A percentile compares a stretch with the other conserved stretches of the same genome.
phyloP scores from a whole-genome alignment of 1,140 invertebrate genomes.

The Macrobrachium rosenbergii region DNA sequence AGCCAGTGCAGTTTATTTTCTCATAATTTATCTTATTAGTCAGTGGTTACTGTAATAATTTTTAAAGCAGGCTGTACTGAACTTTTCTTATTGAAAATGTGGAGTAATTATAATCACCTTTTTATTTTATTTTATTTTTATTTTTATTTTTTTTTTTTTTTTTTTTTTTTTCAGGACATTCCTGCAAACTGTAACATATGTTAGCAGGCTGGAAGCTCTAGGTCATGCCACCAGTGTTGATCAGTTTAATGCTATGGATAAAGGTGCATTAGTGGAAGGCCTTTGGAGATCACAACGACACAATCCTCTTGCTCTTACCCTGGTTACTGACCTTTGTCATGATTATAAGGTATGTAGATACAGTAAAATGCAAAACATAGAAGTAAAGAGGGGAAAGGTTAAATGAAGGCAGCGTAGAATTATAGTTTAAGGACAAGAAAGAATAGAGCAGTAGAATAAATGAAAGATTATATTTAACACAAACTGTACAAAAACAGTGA shows the following conservation, averaged over 20 bases:
- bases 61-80: not conserved
- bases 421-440: not conserved
- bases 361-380: too few relatives aligned
- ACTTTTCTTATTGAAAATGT: not conserved
- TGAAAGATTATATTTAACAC: too few relatives aligned
- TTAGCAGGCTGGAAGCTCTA: conserved; percentile 56
- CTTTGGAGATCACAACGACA: conserved; percentile 64
- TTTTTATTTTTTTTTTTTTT: too few relatives aligned
- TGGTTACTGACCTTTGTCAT: conserved; percentile 62
- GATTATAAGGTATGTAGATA: conserved; percentile 55
- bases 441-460: too few relatives aligned
- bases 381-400: not conserved
- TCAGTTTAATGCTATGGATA: conserved; percentile 57
- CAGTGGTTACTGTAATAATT: too few relatives aligned
- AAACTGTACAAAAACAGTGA: too few relatives aligned
- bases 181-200: conserved; percentile 58
- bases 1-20: not conserved
- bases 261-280: conserved; percentile 59
- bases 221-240: conserved; percentile 46
- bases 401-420: not conserved
- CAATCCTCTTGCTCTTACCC: conserved; percentile 53
- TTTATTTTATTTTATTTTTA: too few relatives aligned
- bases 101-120: not conserved
- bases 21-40: not conserved
- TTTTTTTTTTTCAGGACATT: conserved; percentile 19